These are phyloP conservation scores for Torymus texanus DNA, from an alignment of 2,888 invertebrate species.

Conservation along the genomic window DNA sequence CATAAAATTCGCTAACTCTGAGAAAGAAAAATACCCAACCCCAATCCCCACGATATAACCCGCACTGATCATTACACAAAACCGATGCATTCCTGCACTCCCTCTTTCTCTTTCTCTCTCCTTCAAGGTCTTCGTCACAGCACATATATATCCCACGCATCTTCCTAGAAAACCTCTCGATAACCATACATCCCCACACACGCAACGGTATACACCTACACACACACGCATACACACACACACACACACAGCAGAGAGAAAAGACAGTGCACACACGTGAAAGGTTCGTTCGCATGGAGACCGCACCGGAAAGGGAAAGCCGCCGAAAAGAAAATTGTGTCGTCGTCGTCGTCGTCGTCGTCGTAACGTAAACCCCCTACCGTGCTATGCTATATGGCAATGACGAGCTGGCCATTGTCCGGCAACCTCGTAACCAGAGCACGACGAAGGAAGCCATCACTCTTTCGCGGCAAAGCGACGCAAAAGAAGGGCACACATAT, in stretches of 20 bases:
- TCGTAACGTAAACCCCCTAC: not conserved
- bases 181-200: no score
- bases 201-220: not conserved
- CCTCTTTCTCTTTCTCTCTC: no score
- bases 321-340: conserved; percentile 18
- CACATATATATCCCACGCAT: no score
- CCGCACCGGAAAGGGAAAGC: conserved; percentile 15
- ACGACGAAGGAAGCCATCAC: conserved; percentile 57
- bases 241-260: not conserved
- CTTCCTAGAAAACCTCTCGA: not conserved
- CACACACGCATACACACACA: no score
- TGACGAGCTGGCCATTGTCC: conserved; percentile 53
- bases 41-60: no score
- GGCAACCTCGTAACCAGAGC: conserved; percentile 53
- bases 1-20: no score
- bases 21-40: no score
- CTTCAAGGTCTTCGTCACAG: no score
- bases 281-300: no score
- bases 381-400: conserved; percentile 1
- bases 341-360: conserved; percentile 5
- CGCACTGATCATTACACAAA: no score
- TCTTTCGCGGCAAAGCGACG: conserved; percentile 51
- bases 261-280: not conserved
- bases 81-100: no score
- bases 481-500: conserved; percentile 5